A percentile compares a stretch with the other conserved stretches of the same genome.
Conservation (phyloP, 2,113 vertebrate species). For the Nothoprocta perdicaria region DNA sequence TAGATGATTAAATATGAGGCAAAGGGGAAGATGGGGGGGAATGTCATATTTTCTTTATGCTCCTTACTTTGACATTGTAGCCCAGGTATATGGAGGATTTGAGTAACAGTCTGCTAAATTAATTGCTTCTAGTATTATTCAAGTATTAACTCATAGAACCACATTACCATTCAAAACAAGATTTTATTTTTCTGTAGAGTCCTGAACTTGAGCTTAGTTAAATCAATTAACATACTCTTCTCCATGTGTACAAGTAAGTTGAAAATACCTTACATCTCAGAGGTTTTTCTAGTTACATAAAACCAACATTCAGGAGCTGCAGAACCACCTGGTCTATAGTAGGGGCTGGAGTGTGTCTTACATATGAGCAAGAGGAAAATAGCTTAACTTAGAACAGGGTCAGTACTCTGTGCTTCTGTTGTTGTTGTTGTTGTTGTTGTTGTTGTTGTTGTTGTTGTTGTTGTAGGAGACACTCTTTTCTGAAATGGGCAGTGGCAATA, state of each 20-base stretch:
- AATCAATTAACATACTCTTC: background rate
- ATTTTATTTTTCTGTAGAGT: slow-evolving; percentile 11
- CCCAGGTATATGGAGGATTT: background rate
- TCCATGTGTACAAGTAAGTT: background rate
- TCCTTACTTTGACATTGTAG: background rate
- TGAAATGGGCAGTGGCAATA: background rate
- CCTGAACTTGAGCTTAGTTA: background rate
- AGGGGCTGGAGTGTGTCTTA: background rate
- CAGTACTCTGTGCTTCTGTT: background rate
- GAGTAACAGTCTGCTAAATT: background rate
- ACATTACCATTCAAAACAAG: background rate
- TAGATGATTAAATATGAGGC: background rate
- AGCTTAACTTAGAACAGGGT: background rate
- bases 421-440: too few species aligned
- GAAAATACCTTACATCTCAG: background rate
- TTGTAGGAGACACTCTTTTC: background rate
- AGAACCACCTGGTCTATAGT: background rate
- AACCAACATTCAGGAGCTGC: background rate
- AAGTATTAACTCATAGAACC: background rate
- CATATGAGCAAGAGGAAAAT: background rate
- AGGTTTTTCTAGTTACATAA: slow-evolving; percentile 9
- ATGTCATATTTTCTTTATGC: background rate
- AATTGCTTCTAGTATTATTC: background rate
- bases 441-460: background rate
- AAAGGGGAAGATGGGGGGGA: background rate